These are phyloP conservation scores for Megaceryle maxima DNA, from an alignment of 2,113 vertebrate genomes.

Conservation along the genomic window DNA sequence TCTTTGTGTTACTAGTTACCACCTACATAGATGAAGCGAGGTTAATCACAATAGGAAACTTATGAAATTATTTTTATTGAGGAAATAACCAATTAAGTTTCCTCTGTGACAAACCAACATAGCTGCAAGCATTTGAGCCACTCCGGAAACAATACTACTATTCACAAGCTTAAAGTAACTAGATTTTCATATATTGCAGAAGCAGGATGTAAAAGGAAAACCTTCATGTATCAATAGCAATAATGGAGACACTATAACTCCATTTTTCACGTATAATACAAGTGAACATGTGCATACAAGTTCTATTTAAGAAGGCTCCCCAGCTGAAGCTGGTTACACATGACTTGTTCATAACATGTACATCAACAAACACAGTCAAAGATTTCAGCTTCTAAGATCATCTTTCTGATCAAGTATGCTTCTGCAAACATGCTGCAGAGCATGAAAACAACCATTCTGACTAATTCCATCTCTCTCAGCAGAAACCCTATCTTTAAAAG, in stretches of 20 bases:
- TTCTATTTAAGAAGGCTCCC: background rate
- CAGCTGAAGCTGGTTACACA: background rate
- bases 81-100: conserved; percentile 44
- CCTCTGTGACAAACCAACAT: background rate
- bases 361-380: background rate
- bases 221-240: background rate
- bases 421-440: conserved; percentile 29
- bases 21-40: conserved; percentile 6
- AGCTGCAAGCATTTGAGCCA: background rate
- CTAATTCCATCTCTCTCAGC: conserved; percentile 57
- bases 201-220: background rate
- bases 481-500: conserved; percentile 41
- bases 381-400: conserved; percentile 23
- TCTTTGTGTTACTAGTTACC: background rate
- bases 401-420: conserved; percentile 10
- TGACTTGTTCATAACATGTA: background rate
- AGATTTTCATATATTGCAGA: background rate
- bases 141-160: background rate
- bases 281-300: background rate
- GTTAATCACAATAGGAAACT: conserved; percentile 34
- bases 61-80: conserved; percentile 13
- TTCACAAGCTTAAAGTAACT: background rate
- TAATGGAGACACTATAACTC: background rate
- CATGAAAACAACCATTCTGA: conserved; percentile 54
- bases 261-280: background rate